phyloP scores from a whole-genome alignment of 2,888 invertebrate species.

The Diabrotica balteata region DNA sequence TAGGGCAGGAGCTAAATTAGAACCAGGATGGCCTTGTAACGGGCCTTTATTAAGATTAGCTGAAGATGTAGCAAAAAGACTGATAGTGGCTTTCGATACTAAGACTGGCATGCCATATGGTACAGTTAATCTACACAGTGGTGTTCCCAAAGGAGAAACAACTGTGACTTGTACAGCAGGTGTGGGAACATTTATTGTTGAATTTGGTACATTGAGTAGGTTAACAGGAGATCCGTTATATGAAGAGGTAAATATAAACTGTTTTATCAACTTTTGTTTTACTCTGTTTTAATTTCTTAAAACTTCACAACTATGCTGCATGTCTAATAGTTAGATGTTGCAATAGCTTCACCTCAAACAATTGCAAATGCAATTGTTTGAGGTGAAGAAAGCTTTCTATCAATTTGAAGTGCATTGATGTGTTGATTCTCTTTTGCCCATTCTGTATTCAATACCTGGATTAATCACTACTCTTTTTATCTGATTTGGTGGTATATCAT shows the following conservation, averaged over 20 bases:
- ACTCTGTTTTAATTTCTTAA: no score
- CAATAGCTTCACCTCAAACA: no score
- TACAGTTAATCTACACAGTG: constrained; percentile 89
- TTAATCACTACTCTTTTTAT: no score
- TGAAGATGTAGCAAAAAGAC: constrained; percentile 90
- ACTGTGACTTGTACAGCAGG: constrained; percentile 98
- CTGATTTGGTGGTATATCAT: no score
- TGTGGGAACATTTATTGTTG: constrained; percentile 95
- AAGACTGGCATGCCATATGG: constrained; percentile 98
- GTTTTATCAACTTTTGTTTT: no score
- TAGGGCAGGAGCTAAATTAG: constrained; percentile 79
- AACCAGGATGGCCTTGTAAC: constrained; percentile 97
- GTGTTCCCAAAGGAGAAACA: constrained; percentile 94
- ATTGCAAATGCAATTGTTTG: no score
- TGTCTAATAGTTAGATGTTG: no score
- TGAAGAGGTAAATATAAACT: constrained; percentile 74
- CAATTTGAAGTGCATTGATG: no score
- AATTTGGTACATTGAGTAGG: constrained; percentile 93
- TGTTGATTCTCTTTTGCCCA: no score
- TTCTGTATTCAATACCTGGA: no score
- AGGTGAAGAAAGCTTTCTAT: no score
- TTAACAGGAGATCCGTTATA: constrained; percentile 94
- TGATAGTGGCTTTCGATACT: constrained; percentile 90
- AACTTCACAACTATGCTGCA: no score
- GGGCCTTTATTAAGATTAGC: constrained; percentile 93